Conservation (phyloP, 2,797 vertebrate species). For the Smutsia gigantea region DNA sequence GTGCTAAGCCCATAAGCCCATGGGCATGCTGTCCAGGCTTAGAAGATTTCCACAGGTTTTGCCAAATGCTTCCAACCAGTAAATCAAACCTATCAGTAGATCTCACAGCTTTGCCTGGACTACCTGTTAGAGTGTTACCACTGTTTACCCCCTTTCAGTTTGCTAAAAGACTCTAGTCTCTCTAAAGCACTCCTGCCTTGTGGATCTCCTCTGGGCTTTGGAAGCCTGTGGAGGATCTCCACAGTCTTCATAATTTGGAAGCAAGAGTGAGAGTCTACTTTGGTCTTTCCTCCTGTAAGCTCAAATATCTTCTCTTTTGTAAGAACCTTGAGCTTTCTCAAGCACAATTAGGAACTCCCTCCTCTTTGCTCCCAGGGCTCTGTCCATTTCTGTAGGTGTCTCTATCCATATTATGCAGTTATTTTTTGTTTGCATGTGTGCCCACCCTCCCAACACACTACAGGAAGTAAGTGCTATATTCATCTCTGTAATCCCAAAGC, state of each 20-base stretch:
- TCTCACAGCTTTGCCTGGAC: background rate
- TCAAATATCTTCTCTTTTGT: background rate
- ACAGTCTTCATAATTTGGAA: background rate
- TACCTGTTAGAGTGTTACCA: background rate
- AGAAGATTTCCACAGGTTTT: background rate
- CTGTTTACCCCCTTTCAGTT: background rate
- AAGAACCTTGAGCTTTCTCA: background rate
- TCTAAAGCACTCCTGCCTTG: background rate
- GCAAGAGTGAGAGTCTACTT: background rate
- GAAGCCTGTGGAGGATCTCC: background rate
- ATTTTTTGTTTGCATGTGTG: background rate
- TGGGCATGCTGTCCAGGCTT: background rate
- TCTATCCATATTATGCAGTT: background rate
- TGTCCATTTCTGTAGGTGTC: background rate
- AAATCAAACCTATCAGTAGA: background rate
- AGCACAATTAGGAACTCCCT: background rate
- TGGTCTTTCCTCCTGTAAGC: background rate
- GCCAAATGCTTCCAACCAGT: background rate
- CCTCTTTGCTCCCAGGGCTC: background rate
- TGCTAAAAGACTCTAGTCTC: background rate
- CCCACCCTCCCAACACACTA: accelerated
- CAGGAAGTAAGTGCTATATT: background rate
- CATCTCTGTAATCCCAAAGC: background rate
- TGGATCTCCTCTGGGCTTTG: background rate
- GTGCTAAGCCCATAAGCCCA: background rate